Evolutionary conservation across 2,113 vertebrate genomes (phyloP).

Genomic region (Labrus mixtus): DNA sequence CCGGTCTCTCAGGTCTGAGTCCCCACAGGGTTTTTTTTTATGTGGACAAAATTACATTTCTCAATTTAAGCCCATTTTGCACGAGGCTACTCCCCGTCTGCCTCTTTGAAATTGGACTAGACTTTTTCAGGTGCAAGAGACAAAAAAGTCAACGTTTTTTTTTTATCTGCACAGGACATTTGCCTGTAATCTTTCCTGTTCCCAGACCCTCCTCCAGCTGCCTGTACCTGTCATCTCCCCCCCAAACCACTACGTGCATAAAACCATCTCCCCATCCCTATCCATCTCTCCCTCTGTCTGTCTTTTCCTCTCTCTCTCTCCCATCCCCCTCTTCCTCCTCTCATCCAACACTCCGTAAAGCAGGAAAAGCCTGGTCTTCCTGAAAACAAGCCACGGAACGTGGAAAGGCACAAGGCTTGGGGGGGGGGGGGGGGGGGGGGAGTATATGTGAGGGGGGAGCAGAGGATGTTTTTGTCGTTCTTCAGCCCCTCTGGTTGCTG

Average conservation of each 20-base stretch:
- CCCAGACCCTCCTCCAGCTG: slow-evolving; percentile 8
- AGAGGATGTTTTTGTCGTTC: slow-evolving; percentile 86
- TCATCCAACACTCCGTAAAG: slow-evolving; percentile 66
- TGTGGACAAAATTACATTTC: background rate
- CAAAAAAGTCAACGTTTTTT: slow-evolving; percentile 1
- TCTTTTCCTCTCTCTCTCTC: slow-evolving; percentile 61
- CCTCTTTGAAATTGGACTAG: background rate
- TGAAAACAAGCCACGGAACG: slow-evolving; percentile 66
- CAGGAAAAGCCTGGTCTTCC: slow-evolving; percentile 76
- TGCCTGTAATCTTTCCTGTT: background rate
- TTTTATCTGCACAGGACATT: background rate
- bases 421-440: slow-evolving; percentile 62
- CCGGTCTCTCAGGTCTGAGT: background rate
- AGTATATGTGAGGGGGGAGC: slow-evolving; percentile 55
- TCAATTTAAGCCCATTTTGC: background rate
- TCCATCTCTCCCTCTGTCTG: slow-evolving; percentile 47
- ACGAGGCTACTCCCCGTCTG: slow-evolving; percentile 3
- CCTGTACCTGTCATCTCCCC: background rate
- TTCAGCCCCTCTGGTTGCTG: slow-evolving; percentile 64
- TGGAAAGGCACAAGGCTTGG: slow-evolving; percentile 76
- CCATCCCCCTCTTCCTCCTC: slow-evolving; percentile 70
- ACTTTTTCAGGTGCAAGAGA: slow-evolving; percentile 13
- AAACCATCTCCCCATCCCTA: slow-evolving; percentile 30
- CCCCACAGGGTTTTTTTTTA: background rate
- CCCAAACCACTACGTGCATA: slow-evolving; percentile 10